Evolutionary conservation across 2,797 vertebrate genomes (phyloP), one percentile per base, ranked within the genome.

Genomic region (Manis pentadactyla): DNA sequence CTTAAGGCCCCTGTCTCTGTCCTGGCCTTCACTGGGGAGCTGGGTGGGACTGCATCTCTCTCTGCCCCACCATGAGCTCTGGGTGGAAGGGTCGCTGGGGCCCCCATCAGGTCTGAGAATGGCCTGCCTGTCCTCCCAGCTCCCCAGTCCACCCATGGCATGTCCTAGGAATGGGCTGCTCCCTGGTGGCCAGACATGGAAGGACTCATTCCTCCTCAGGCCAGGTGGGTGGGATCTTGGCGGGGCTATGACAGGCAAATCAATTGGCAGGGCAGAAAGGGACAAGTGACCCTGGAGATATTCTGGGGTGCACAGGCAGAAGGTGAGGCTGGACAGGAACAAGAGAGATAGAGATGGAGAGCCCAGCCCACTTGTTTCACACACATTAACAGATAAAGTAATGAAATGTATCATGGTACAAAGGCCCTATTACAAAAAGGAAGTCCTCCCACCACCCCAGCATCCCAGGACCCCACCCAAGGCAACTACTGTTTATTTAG

Each of bases 141-240:
- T 14, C 31, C 77, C 69, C 25, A 11, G 37, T 49, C 15, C 27
- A 13, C 87, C 23, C 53, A n/a, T 79, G n/a, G 25, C 87, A 37
- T 39, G 61, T 27, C 74, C 73, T 88, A 42, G 39, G 61, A n/a
- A 12, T 81, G 27, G n/a, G 59, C 96, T 97, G 93, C 84, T 13
- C 95, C 77, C 97, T 98, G 66, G 83, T 96, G 97, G 95, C 19
- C n/a, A 90, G 46, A 77, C 7, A 34, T 27, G 84, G 83, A 93
- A 93, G 15, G 37, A 66, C 59, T 71, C 51, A 3, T 98, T 99
- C 97, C 99, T 99, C 99, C 98, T 98, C 98, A 98, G 51, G 59
- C 66, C 57, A 46, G 27, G 27, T 23, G 17, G 53, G 84, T 61
- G 69, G 31, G 27, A 10, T 63, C 79, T 39, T 53, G 42, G 13